Evolutionary conservation across 2,113 vertebrate genomes (phyloP), one percentile per base, ranked within the genome.

Genomic region (Myxocyprinus asiaticus): DNA sequence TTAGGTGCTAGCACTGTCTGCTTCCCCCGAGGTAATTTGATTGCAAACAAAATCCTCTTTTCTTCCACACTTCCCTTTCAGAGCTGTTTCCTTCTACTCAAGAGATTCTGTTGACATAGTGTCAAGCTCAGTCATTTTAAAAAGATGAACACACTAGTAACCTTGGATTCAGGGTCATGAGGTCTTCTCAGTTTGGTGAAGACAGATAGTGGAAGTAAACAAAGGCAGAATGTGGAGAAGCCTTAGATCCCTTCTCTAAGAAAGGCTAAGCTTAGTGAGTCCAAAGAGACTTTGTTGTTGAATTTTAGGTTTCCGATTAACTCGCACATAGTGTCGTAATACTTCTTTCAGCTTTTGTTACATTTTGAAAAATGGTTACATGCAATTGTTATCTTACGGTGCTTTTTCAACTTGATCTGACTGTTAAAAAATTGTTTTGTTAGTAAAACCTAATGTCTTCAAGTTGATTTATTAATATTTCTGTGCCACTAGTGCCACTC

Each of bases 191-290:
- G 81, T 74, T 88, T 86, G 89, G 88, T 88, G 89, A 92, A 84
- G 90, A 85, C 91, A 88, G 88, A 89, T 89, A 87, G 85, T 85
- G 88, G 86, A 90, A 89, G 90, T 87, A 90, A 90, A 91, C 88
- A 90, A 81, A 85, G 84, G 83, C 84, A 87, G 81, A 77, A 79
- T 81, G 88, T 86, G 83, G 62, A 88, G 84, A 79, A 82, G 87
- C 86, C 83, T 91, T 76, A 90, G 89, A 91, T 89, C 87, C 88
- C 82, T 58, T 85, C 85, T 33, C 77, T 67, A 83, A 86, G 85
- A 85, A 85, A 51, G 50, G 50, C 56, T 63, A 44, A 78, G 67
- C 8, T 66, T 76, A 17, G 53, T 22, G 42, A 47, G 68, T 72
- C 11, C 48, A 44, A 51, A 51, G 6, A 61, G 2, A 53, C 45